A percentile compares a stretch with the other conserved stretches of the same genome.
Evolutionary conservation across 2,797 vertebrate species (phyloP).

Genomic region (Mycteria americana): DNA sequence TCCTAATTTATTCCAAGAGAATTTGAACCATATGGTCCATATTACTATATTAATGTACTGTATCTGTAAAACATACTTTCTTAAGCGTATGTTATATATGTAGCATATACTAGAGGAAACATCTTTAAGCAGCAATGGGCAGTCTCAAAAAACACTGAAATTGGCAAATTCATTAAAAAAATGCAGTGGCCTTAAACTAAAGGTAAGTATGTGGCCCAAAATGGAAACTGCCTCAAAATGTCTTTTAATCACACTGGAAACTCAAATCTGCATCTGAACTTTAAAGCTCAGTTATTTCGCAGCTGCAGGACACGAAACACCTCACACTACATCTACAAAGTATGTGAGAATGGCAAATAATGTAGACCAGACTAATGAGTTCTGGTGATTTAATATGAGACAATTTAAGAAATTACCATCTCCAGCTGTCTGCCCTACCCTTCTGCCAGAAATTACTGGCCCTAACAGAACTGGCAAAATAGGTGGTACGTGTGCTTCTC

Average conservation of each 20-base stretch:
- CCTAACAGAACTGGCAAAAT: neutral
- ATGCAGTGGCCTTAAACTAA: neutral
- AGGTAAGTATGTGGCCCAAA: neutral
- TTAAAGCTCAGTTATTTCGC: conserved; percentile 20
- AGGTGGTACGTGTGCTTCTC: neutral
- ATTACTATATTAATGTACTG: conserved; percentile 2
- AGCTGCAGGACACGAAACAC: conserved; percentile 8
- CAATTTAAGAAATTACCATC: neutral
- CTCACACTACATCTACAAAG: neutral
- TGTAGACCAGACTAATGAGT: neutral
- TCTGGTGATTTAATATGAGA: neutral
- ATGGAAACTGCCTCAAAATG: neutral
- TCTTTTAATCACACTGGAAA: neutral
- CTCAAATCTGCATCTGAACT: neutral
- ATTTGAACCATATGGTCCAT: conserved; percentile 25
- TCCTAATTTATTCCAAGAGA: conserved; percentile 46
- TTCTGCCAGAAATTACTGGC: neutral
- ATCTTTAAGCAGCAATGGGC: neutral
- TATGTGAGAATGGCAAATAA: neutral
- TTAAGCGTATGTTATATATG: neutral
- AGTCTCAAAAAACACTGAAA: neutral
- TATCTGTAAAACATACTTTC: neutral
- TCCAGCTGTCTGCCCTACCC: neutral
- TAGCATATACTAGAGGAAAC: neutral
- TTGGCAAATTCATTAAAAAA: neutral